Conservation (phyloP, 1,140 invertebrate species). For the Epicauta chinensis region DNA sequence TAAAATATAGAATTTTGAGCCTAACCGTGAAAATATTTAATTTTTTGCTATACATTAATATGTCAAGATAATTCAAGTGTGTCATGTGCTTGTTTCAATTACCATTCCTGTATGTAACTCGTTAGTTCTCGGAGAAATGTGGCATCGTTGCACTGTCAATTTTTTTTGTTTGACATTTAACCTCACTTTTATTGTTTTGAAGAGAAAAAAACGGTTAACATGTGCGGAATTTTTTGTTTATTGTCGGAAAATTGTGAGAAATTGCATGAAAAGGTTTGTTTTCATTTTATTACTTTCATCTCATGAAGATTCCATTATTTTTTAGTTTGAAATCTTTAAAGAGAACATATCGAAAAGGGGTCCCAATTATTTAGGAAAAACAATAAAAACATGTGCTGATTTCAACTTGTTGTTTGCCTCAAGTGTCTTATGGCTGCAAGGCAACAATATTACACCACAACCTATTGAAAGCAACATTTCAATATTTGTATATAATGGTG, state of each 20-base stretch:
- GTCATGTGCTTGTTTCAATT: too few relatives aligned
- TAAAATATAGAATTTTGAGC: too few relatives aligned
- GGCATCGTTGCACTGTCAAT: too few relatives aligned
- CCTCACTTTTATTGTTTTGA: not conserved
- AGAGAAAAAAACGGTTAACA: slow-evolving; percentile 23
- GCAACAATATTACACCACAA: slow-evolving; percentile 49
- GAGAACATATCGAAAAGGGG: slow-evolving; percentile 44
- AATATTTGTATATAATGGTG: slow-evolving; percentile 74
- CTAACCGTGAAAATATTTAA: too few relatives aligned
- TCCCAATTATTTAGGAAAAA: slow-evolving; percentile 42
- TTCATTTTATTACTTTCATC: slow-evolving; percentile 8
- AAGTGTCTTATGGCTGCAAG: slow-evolving; percentile 67
- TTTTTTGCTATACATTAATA: too few relatives aligned
- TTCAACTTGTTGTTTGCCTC: slow-evolving; percentile 57
- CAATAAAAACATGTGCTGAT: slow-evolving; percentile 45
- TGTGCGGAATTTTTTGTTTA: slow-evolving; percentile 45
- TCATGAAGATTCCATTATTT: slow-evolving; percentile 22
- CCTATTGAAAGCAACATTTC: slow-evolving; percentile 53
- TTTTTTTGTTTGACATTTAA: too few relatives aligned
- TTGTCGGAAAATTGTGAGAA: slow-evolving; percentile 18
- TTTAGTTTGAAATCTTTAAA: slow-evolving; percentile 42
- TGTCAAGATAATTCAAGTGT: too few relatives aligned
- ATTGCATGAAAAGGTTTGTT: slow-evolving; percentile 9
- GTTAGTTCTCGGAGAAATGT: too few relatives aligned
- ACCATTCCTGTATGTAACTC: too few relatives aligned